These are phyloP conservation scores for Pseudochaenichthys georgianus DNA, from an alignment of 2,797 vertebrate species.

Conservation along the genomic window DNA sequence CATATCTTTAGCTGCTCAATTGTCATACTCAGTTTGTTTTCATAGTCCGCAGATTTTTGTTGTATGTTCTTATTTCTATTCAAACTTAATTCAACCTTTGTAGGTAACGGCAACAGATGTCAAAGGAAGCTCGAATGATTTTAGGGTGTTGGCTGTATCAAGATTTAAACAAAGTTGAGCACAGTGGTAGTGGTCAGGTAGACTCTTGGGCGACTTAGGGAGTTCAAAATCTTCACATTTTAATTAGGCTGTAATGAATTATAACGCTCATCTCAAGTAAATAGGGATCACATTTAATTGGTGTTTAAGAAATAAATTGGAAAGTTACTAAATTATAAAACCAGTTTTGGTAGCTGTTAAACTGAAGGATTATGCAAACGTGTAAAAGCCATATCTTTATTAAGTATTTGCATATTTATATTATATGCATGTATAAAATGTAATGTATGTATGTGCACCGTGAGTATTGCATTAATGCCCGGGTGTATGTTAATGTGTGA, in stretches of 20 bases:
- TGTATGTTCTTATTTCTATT: constrained; percentile 3
- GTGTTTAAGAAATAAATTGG: neutral
- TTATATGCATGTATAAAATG: neutral
- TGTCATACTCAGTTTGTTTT: neutral
- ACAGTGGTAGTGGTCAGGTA: constrained; percentile 29
- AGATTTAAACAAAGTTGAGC: constrained; percentile 22
- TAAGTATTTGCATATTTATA: neutral
- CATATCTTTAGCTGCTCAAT: neutral
- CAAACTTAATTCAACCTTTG: constrained; percentile 9
- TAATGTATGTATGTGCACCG: neutral
- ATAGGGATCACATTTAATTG: neutral
- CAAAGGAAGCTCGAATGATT: constrained; percentile 19
- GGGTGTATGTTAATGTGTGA: neutral
- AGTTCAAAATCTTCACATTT: constrained; percentile 15
- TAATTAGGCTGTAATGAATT: neutral
- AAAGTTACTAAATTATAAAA: neutral
- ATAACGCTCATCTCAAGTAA: constrained; percentile 2
- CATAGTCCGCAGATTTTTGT: neutral
- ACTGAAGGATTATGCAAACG: neutral
- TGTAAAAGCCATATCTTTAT: neutral
- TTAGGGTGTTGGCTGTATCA: constrained; percentile 5
- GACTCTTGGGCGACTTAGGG: constrained; percentile 4
- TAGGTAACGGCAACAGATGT: constrained; percentile 20
- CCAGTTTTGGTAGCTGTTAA: neutral
- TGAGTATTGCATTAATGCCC: neutral